Evolutionary conservation across 2,797 vertebrate genomes (phyloP).

Genomic region (Jordanella pulchra): DNA sequence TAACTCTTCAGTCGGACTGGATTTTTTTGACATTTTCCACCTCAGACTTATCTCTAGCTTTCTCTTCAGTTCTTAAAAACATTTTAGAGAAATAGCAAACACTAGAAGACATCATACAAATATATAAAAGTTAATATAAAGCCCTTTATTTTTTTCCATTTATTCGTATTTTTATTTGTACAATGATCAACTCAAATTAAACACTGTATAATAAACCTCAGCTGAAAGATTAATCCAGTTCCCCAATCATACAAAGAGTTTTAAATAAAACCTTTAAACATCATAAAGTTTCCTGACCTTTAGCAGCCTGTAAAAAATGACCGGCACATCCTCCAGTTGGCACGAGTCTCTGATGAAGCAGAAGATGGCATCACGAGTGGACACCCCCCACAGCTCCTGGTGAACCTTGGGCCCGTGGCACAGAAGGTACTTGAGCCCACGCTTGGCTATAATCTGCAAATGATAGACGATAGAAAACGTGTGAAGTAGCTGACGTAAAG

Average conservation of each 20-base stretch:
- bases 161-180: too few species aligned
- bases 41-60: background rate
- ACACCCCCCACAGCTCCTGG: slow-evolving; percentile 86
- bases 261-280: background rate
- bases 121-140: too few species aligned
- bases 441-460: slow-evolving; percentile 85
- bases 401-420: slow-evolving; percentile 88
- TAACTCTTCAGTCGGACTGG: background rate
- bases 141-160: background rate
- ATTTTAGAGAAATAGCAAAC: too few species aligned
- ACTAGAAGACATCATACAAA: too few species aligned
- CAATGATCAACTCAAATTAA: background rate
- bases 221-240: background rate
- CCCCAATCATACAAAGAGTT: background rate
- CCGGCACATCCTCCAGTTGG: slow-evolving; percentile 89
- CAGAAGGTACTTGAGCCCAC: slow-evolving; percentile 87
- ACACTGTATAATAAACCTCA: background rate
- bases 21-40: background rate
- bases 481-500: background rate
- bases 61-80: background rate
- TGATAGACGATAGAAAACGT: background rate
- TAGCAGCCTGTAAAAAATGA: slow-evolving; percentile 90
- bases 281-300: slow-evolving; percentile 78
- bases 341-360: slow-evolving; percentile 89
- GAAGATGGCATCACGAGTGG: slow-evolving; percentile 81